phyloP scores from a whole-genome alignment of 2,797 vertebrate species.

The Parauchenoglanis ngamensis region DNA sequence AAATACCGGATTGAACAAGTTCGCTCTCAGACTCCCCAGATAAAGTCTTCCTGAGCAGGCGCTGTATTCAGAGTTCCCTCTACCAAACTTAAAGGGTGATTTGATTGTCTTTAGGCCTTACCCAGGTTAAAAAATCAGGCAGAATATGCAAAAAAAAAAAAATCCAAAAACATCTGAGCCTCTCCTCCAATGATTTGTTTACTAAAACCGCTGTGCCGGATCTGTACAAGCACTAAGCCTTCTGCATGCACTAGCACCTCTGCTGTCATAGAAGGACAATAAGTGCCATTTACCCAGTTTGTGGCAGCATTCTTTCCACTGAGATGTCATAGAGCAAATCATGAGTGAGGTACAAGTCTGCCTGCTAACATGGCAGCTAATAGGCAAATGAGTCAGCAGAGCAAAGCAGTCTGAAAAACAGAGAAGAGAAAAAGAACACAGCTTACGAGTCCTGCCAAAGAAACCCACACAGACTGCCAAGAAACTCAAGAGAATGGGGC shows the following conservation, averaged over 20 bases:
- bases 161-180: constrained; percentile 38
- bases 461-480: constrained; percentile 53
- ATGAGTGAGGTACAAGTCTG: constrained; percentile 51
- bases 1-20: constrained; percentile 1
- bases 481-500: constrained; percentile 46
- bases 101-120: constrained; percentile 64
- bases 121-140: constrained; percentile 43
- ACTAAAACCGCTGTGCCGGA: neutral
- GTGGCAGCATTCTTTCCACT: constrained; percentile 67
- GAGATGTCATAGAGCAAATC: constrained; percentile 62
- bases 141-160: constrained; percentile 55
- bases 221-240: neutral
- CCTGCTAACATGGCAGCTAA: constrained; percentile 61
- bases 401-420: constrained; percentile 52
- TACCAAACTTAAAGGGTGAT: constrained; percentile 61
- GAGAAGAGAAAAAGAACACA: constrained; percentile 25
- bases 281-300: constrained; percentile 46
- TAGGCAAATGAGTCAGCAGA: constrained; percentile 55
- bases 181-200: constrained; percentile 53
- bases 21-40: constrained; percentile 53
- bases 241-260: neutral
- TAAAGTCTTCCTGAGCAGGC: constrained; percentile 7
- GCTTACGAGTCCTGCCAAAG: constrained; percentile 11
- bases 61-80: constrained; percentile 26
- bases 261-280: constrained; percentile 5